Evolutionary conservation across 2,888 invertebrate species (phyloP).

Genomic region (Zaprionus obscuricornis): DNA sequence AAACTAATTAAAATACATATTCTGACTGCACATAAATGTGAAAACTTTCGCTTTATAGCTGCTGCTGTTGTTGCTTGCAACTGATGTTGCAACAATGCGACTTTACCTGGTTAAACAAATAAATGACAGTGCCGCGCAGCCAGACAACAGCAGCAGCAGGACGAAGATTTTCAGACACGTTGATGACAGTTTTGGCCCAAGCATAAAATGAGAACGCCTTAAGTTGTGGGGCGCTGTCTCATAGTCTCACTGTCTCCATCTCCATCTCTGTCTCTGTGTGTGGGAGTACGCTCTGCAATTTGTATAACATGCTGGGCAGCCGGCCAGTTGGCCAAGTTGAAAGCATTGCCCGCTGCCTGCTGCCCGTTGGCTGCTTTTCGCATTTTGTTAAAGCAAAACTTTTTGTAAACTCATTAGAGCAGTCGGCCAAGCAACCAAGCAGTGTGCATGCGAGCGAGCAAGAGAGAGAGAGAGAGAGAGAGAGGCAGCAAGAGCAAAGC

Average conservation of each 20-base stretch:
- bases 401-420: conserved; percentile 76
- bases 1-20: conserved; percentile 79
- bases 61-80: not conserved
- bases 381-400: conserved; percentile 70
- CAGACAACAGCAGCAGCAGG: conserved; percentile 10
- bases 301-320: conserved; percentile 75
- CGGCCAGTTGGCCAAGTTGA: conserved; percentile 45
- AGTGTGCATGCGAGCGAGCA: conserved; percentile 39
- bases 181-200: conserved; percentile 72
- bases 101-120: conserved; percentile 60
- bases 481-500: conserved; percentile 14
- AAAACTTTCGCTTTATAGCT: conserved; percentile 40
- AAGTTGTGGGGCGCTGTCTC: too few relatives aligned
- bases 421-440: conserved; percentile 57
- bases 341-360: conserved; percentile 6
- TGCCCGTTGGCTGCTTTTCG: conserved; percentile 19
- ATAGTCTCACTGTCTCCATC: too few relatives aligned
- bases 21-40: conserved; percentile 59
- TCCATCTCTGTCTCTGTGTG: too few relatives aligned
- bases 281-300: conserved; percentile 56
- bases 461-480: conserved; percentile 33
- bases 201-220: not conserved
- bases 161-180: conserved; percentile 49
- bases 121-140: conserved; percentile 44
- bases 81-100: conserved; percentile 55